Evolutionary conservation across 2,888 invertebrate species (phyloP).

Genomic region (Xestia ashworthii): DNA sequence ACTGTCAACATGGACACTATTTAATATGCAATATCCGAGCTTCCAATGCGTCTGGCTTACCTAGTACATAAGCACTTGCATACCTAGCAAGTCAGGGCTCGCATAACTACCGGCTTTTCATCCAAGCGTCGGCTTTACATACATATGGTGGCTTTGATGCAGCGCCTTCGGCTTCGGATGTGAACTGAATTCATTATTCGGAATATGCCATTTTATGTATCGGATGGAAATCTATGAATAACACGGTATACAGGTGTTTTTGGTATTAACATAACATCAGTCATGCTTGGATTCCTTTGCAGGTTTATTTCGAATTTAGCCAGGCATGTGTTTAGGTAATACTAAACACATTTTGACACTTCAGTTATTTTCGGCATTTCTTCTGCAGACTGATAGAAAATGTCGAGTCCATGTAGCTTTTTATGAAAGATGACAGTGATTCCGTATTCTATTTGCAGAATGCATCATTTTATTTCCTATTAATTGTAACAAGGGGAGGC

Average conservation of each 20-base stretch:
- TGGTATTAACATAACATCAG: slow-evolving; percentile 31
- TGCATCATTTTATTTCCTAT: background rate
- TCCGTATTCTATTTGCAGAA: background rate
- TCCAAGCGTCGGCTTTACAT: slow-evolving; percentile 38
- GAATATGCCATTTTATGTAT: slow-evolving; percentile 47
- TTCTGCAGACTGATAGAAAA: background rate
- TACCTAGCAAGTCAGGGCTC: slow-evolving; percentile 7
- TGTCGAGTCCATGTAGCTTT: background rate
- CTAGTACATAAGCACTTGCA: slow-evolving; percentile 22
- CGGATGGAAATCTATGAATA: slow-evolving; percentile 34
- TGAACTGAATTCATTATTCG: slow-evolving; percentile 52
- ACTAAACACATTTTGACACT: background rate
- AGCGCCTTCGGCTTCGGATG: slow-evolving; percentile 44
- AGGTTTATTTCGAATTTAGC: background rate
- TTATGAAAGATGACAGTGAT: background rate
- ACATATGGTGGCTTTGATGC: slow-evolving; percentile 48
- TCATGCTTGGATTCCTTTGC: slow-evolving; percentile 1
- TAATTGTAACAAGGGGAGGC: background rate
- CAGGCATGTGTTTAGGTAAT: too few species aligned
- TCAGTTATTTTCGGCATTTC: background rate
- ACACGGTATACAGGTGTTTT: slow-evolving; percentile 21
- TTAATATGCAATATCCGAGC: slow-evolving; percentile 46
- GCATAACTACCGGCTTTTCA: slow-evolving; percentile 52
- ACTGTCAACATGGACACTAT: slow-evolving; percentile 17
- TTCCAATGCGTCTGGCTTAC: slow-evolving; percentile 27